Percentiles rank a stretch among this genome's conserved stretches.
These are phyloP conservation scores for Ginglymostoma cirratum DNA, from an alignment of 2,113 vertebrate genomes.

Conservation along the genomic window DNA sequence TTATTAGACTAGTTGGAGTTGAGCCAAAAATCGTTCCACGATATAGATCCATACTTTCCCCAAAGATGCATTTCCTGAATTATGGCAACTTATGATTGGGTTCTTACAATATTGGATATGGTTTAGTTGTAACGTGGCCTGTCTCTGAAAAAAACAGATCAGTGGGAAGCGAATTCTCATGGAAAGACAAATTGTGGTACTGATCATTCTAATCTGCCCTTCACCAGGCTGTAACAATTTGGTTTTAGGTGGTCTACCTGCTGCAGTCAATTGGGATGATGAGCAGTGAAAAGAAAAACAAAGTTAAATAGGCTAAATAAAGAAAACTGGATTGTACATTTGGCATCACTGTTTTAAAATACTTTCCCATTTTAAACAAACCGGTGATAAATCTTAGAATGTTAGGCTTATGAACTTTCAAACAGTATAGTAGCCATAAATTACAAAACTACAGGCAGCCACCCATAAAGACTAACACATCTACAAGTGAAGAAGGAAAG, in stretches of 20 bases:
- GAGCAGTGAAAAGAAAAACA: background rate
- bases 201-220: background rate
- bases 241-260: background rate
- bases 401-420: background rate
- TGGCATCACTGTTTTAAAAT: background rate
- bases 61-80: background rate
- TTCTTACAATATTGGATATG: background rate
- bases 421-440: background rate
- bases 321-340: background rate
- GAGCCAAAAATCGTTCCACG: background rate
- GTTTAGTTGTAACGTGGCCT: background rate
- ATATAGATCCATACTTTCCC: background rate
- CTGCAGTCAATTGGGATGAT: background rate
- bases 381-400: background rate
- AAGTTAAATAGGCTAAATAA: background rate
- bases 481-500: background rate
- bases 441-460: background rate
- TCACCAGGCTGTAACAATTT: background rate
- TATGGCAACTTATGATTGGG: background rate
- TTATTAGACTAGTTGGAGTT: background rate
- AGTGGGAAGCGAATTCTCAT: background rate
- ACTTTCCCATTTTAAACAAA: background rate
- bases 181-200: background rate
- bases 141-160: background rate
- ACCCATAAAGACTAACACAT: background rate